Evolutionary conservation across 2,113 vertebrate genomes (phyloP).

Genomic region (Pelvicachromis taeniatus): DNA sequence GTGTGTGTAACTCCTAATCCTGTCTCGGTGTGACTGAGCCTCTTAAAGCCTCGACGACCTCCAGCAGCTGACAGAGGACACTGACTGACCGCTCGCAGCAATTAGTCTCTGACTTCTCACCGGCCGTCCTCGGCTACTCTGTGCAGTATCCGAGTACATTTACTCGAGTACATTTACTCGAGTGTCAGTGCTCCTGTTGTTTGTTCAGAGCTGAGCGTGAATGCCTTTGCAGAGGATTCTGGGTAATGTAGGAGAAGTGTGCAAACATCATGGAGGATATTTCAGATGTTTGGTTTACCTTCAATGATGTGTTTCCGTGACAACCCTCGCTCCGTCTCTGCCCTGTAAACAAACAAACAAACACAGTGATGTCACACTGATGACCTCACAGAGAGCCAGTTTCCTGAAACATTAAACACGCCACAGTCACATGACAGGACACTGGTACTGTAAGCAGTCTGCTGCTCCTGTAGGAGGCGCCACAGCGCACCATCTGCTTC

Average conservation of each 20-base stretch:
- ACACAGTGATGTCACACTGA: rapidly evolving
- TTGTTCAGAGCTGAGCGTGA: neutral
- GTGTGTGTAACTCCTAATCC: conserved; percentile 10
- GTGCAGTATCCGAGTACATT: neutral
- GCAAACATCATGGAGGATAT: neutral
- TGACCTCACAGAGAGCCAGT: neutral
- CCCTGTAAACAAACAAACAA: conserved; percentile 61
- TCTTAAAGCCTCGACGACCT: conserved; percentile 18
- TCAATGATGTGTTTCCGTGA: conserved; percentile 86
- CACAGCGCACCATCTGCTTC: rapidly evolving
- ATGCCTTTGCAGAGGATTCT: neutral
- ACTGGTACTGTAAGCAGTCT: neutral
- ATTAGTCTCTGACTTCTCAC: neutral
- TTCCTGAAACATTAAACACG: neutral
- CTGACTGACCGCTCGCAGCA: neutral
- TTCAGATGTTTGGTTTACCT: conserved; percentile 59
- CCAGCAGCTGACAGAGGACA: conserved; percentile 2
- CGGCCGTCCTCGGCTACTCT: rapidly evolving
- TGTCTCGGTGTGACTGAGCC: conserved; percentile 19
- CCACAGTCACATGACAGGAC: neutral
- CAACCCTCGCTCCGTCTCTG: conserved; percentile 81
- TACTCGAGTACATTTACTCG: neutral
- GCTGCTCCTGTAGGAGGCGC: neutral
- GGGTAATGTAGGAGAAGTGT: neutral
- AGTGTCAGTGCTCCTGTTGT: neutral